Conservation (phyloP, 2,888 invertebrate genomes). For the Drosophila hawaiiensis region DNA sequence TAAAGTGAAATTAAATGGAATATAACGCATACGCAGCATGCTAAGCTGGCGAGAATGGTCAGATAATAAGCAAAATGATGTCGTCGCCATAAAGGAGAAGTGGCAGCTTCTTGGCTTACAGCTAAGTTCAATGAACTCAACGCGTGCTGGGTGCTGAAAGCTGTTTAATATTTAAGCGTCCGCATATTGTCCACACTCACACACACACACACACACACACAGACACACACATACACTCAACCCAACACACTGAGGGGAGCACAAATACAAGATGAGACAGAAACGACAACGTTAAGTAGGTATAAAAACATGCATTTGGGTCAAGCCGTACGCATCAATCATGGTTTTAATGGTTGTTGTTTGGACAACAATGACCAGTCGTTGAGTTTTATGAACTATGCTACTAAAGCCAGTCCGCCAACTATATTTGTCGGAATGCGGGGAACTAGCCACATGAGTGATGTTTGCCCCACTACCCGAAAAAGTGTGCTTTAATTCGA, state of each 20-base stretch:
- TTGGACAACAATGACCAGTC: conserved; percentile 51
- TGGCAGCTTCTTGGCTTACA: conserved; percentile 43
- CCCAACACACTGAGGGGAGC: not conserved
- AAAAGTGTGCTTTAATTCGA: conserved; percentile 70
- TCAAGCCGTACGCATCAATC: conserved; percentile 77
- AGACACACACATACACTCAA: not conserved
- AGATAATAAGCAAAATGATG: conserved; percentile 69
- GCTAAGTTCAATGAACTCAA: conserved; percentile 63
- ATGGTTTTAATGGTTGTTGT: conserved; percentile 65
- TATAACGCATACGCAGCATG: conserved; percentile 70
- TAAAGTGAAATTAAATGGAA: conserved; percentile 70
- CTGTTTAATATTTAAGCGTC: conserved; percentile 46
- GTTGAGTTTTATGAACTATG: conserved; percentile 71
- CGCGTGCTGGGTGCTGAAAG: conserved; percentile 13
- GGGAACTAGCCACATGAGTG: conserved; percentile 43
- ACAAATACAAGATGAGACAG: conserved; percentile 29
- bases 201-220: not conserved
- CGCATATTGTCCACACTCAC: conserved; percentile 46
- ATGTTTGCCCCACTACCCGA: conserved; percentile 33
- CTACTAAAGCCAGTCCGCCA: conserved; percentile 39
- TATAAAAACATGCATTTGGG: conserved; percentile 80
- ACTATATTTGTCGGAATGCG: conserved; percentile 4
- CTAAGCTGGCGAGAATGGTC: conserved; percentile 54
- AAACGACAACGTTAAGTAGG: conserved; percentile 59
- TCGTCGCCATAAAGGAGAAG: conserved; percentile 36